phyloP scores from a whole-genome alignment of 2,113 vertebrate species.

The Protomyctophum bolini region DNA sequence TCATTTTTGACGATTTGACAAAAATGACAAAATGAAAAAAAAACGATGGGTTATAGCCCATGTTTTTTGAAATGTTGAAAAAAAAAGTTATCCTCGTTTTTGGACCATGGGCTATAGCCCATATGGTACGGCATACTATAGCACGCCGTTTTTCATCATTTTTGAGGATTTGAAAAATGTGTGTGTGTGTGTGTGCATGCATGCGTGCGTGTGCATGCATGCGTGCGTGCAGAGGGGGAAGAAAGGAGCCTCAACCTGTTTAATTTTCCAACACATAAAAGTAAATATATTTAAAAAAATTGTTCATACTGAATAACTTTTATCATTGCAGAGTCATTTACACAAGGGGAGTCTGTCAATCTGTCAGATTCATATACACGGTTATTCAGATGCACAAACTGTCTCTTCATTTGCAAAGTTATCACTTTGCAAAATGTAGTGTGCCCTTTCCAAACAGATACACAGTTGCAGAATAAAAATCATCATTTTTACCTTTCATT shows the following conservation, averaged over 20 bases:
- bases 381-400: slow-evolving; percentile 81
- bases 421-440: slow-evolving; percentile 80
- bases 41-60: no score
- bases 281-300: slow-evolving; percentile 94
- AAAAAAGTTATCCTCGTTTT: no score
- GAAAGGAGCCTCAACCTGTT: slow-evolving; percentile 77
- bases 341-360: slow-evolving; percentile 86
- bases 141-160: no score
- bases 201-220: background rate
- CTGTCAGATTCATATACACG: slow-evolving; percentile 85
- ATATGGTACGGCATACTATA: no score
- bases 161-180: no score
- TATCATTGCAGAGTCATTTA: slow-evolving; percentile 87
- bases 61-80: no score
- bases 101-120: no score
- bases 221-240: slow-evolving; percentile 30
- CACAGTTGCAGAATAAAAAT: slow-evolving; percentile 87
- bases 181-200: background rate
- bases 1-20: no score
- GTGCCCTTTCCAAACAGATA: slow-evolving; percentile 81
- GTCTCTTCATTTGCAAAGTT: slow-evolving; percentile 81
- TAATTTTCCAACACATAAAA: slow-evolving; percentile 92
- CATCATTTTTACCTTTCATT: slow-evolving; percentile 76
- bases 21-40: no score
- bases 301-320: slow-evolving; percentile 87